phyloP scores from a whole-genome alignment of 2,113 vertebrate species.

The Ceuthmochares aereus region DNA sequence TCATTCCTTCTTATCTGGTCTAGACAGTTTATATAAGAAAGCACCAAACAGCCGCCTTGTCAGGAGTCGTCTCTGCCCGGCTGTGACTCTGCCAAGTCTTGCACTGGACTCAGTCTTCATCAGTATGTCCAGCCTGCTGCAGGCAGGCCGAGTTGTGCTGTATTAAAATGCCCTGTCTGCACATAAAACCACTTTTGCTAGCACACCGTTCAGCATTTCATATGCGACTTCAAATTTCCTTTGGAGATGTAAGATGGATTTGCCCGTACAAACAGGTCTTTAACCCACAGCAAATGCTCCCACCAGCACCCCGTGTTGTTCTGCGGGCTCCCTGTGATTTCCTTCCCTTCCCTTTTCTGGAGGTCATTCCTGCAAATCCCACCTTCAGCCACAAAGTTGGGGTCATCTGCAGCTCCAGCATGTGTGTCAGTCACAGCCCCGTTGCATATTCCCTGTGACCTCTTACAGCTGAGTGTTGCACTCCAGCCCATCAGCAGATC shows the following conservation, averaged over 20 bases:
- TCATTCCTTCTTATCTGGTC: not conserved
- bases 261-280: not conserved
- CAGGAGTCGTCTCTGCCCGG: not conserved
- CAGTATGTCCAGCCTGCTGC: not conserved
- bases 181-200: not conserved
- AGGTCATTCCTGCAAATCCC: not conserved
- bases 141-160: not conserved
- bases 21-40: not conserved
- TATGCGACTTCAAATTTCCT: not conserved
- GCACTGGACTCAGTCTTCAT: not conserved
- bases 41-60: not conserved
- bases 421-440: not conserved
- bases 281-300: not conserved
- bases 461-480: not conserved
- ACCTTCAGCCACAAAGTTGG: not conserved
- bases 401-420: not conserved
- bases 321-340: not conserved
- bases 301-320: not conserved
- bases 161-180: not conserved
- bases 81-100: conserved; percentile 11
- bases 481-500: not conserved
- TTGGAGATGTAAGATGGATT: not conserved
- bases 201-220: not conserved
- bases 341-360: not conserved
- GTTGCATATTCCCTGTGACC: not conserved